Evolutionary conservation across 2,113 vertebrate species (phyloP), one percentile per base, ranked within the genome.

Genomic region (Noturus placidus): DNA sequence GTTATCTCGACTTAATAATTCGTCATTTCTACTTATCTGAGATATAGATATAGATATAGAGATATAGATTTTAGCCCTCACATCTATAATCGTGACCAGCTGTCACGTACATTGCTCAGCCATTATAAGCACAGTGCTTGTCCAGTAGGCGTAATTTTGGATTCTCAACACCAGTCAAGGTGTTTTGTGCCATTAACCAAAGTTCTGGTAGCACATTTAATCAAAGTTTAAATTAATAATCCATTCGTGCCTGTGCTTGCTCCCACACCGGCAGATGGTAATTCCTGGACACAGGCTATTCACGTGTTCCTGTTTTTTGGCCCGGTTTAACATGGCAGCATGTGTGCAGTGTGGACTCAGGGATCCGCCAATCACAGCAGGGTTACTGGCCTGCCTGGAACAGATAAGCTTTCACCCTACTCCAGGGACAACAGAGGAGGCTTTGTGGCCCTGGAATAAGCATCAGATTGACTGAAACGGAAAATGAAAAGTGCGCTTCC

Each of bases 321-420:
- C 80, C 13, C 0, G 13, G 33, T 61, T 82, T 63, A 63, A 82
- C 59, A 63, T 9, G 35, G 80, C 80, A 82, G 80, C 80, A 63
- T 63, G 57, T 6, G 14, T 85, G 84, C 35, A 61, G 25, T 19
- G 63, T 65, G 65, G 86, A 74, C 78, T 74, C 79, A 42, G 80
- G 79, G 57, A 82, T 84, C 30, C 17, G 67, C 67, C 83, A 72
- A 72, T 69, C 90, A 87, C 86, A 85, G 90, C 72, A 81, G 92
- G 91, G 83, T 88, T 79, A 14, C 82, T 87, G 90, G 89, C 89
- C 94, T 94, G 93, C 91, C 87, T 91, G 84, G 82, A 88, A 92
- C 85, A 93, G 94, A 94, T 95, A 94, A 94, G 91, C 90, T 80
- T 85, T 92, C 89, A 91, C 84, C 70, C 57, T 46, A 87, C 80